Base-by-base conservation (phyloP, 2,888 invertebrate species). In the Coelopa pilipes region DNA sequence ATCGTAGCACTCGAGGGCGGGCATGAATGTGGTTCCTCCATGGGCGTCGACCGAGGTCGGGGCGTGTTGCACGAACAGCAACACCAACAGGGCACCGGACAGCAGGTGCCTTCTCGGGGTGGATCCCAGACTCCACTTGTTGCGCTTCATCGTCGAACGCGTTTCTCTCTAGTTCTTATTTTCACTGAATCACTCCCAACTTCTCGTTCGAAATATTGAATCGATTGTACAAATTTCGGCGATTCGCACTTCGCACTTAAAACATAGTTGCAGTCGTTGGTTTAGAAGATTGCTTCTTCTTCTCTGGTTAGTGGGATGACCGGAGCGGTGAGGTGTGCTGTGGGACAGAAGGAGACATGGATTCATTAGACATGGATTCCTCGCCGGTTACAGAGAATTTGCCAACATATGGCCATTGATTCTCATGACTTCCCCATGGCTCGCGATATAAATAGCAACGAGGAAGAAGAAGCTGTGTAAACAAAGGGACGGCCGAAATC, bases 1-100 rank as follows among this genome's bases (percentile, higher is more conserved):
- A 83, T 90, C 90, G 80, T 90, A 90, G 82, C 90, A 90, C 80
- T 88, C 87, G 78, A 87, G 79, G 13, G 87, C 86, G 57, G 86
- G 86, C 84, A 85, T 83, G 74, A 84, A 87, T 50, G 87, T 86
- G 46, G 86, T 84, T 60, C 73, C 74, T 66, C 75, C 76, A 69
- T 79, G 77, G 49, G 76, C 77, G 50, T 57, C 73, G 2, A 69
- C 76, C 11, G 63, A 46, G n/a, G 76, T 72, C 53, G 78, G 77
- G n/a, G 76, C 78, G 76, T 79, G 78, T 75, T 79, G 78, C 10
- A 80, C 70, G 63, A 78, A 69, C 55, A 80, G 71, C 47, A 78
- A 75, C 75, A 78, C 78, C 76, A 81, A 45, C 10, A 82, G 73
- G 45, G 66, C 80, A 80, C 76, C 81, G 78, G 69, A 73, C 78